Evolutionary conservation across 2,113 vertebrate species (phyloP), one percentile per base, ranked within the genome.

Genomic region (Gracilinanus agilis): DNA sequence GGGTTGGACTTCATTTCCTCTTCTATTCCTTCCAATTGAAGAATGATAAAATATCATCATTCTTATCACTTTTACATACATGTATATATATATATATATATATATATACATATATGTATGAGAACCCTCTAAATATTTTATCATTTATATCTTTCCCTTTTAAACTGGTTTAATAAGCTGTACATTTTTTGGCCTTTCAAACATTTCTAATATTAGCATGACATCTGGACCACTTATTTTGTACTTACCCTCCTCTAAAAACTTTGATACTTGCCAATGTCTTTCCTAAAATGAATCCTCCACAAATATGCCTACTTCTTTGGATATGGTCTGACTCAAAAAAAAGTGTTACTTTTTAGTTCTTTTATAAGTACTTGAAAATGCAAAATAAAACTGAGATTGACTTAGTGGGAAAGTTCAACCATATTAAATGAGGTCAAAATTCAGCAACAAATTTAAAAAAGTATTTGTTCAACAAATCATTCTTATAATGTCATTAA

Each of bases 381-480:
- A 75, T 75, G 61, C 34, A 75, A n/a, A 75, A 75, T 75, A 75
- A n/a, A n/a, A n/a, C 34, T 75, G 61, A 75, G 61, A n/a, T 94
- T 93, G 27, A 34, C 44, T 16, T n/a, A 54, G 61, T 27, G 3
- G 88, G 34, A 40, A 53, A 34, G 40, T 91, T 44, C 44, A 12
- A n/a, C 12, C 13, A 44, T 9, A 89, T 88, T 58, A 24, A 75
- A n/a, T 54, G 89, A 83, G 56, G 53, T 83, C 21, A 90, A 83
- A 54, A 83, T 83, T 54, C 54, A 40, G 54, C 34, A 93, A 44
- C 44, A 91, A 19, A 54, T 93, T 58, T 61, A 90, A 83, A 44
- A 53, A 58, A 44, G 27, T 56, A 54, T 90, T 90, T 91, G 40
- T 21, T 34, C 90, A 44, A 40, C 40, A 91, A 95, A 95, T 88